A percentile compares a stretch with the other conserved stretches of the same genome.
phyloP scores from a whole-genome alignment of 1,140 invertebrate species.

The Anoplophora glabripennis region DNA sequence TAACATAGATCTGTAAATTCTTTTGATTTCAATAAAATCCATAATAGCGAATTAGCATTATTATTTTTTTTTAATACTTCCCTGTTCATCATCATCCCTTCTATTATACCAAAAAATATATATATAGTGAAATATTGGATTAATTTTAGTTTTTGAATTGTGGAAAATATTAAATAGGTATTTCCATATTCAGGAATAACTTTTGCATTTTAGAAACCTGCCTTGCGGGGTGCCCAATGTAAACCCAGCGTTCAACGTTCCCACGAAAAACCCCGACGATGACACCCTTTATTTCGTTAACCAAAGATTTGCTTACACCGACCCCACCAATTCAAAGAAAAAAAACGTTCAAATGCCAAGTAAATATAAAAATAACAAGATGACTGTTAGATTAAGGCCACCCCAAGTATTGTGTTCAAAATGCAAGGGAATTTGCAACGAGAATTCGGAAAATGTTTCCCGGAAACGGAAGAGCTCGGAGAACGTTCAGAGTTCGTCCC shows the following conservation, averaged over 20 bases:
- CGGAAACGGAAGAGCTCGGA: constrained; percentile 58
- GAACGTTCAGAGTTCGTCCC: constrained; percentile 35
- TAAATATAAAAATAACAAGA: constrained; percentile 62
- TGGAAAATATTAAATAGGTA: no score
- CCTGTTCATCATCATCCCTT: no score
- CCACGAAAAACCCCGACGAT: constrained; percentile 53
- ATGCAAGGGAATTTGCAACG: constrained; percentile 79
- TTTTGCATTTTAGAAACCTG: constrained; percentile 59
- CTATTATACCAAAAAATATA: no score
- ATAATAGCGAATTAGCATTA: no score
- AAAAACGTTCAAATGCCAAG: constrained; percentile 52
- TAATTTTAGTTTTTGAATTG: no score
- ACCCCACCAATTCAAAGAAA: constrained; percentile 54
- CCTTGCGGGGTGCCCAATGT: constrained; percentile 66
- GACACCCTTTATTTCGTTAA: constrained; percentile 71
- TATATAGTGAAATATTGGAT: no score
- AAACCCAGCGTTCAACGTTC: constrained; percentile 56
- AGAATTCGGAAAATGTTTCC: constrained; percentile 77
- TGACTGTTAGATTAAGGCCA: constrained; percentile 76
- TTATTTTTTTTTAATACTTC: no score
- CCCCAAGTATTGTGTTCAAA: constrained; percentile 85
- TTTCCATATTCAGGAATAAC: no score
- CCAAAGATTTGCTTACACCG: constrained; percentile 75
- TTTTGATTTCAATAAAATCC: no score
- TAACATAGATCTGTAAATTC: no score